Conservation (phyloP, 2,113 vertebrate species). For the Phalacrocorax pelagicus region DNA sequence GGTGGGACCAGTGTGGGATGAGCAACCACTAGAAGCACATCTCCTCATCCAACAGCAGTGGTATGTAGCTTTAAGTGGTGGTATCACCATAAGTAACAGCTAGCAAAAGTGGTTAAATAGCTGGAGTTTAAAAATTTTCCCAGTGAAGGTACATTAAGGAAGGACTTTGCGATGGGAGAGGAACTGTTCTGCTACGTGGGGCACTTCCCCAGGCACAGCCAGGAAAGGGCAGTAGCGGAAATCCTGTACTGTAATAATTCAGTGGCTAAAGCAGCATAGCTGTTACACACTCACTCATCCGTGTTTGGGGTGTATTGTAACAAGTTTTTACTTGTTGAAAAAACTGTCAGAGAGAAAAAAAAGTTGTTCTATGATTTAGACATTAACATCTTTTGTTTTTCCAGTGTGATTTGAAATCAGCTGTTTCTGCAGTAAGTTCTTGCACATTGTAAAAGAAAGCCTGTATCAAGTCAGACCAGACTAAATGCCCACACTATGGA, state of each 20-base stretch:
- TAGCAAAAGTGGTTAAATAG: not conserved
- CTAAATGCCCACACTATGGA: not conserved
- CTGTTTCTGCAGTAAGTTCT: not conserved
- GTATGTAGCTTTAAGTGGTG: not conserved
- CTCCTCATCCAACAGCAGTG: not conserved
- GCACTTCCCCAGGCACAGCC: not conserved
- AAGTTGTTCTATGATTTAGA: not conserved
- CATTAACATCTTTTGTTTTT: not conserved
- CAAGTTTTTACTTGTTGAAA: not conserved
- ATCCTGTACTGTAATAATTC: not conserved
- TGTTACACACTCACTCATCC: fast-evolving
- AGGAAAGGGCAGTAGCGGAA: not conserved
- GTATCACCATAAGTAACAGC: not conserved
- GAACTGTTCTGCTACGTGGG: not conserved
- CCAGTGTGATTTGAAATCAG: not conserved
- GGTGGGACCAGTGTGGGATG: not conserved
- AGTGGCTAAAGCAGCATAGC: not conserved
- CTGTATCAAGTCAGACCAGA: not conserved
- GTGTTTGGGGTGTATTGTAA: not conserved
- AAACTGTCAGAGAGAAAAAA: not conserved
- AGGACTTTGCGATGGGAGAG: fast-evolving
- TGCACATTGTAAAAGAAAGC: not conserved
- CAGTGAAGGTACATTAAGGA: not conserved
- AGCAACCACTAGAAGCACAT: not conserved
- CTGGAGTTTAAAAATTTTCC: not conserved